A percentile compares a stretch with the other conserved stretches of the same genome.
These are phyloP conservation scores for Ostrea edulis DNA, from an alignment of 1,140 invertebrate species.

Conservation along the genomic window DNA sequence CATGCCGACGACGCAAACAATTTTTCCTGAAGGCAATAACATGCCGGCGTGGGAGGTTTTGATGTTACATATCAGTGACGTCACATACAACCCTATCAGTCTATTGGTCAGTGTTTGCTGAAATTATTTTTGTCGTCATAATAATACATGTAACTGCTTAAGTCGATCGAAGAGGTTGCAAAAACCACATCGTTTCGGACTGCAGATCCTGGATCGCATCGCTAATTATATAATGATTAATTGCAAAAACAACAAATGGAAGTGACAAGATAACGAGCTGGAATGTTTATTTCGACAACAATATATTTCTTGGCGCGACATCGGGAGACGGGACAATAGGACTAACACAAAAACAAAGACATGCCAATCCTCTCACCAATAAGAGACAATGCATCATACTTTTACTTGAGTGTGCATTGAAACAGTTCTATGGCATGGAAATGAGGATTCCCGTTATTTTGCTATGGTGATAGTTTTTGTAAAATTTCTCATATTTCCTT, in stretches of 20 bases:
- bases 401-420: slow-evolving; percentile 2
- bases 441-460: neutral
- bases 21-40: neutral
- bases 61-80: slow-evolving; percentile 6
- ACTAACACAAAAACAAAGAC: slow-evolving; percentile 14
- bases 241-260: slow-evolving; percentile 24
- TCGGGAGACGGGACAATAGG: neutral
- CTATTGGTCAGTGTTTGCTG: neutral
- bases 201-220: neutral
- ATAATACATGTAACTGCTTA: neutral
- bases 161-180: neutral
- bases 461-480: neutral
- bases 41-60: neutral
- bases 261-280: slow-evolving; percentile 15
- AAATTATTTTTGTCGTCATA: neutral
- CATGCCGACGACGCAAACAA: neutral
- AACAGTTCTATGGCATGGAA: neutral
- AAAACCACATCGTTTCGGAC: neutral
- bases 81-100: neutral
- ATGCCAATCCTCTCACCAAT: slow-evolving; percentile 11
- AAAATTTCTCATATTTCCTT: slow-evolving; percentile 1
- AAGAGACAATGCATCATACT: neutral
- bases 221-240: slow-evolving; percentile 34
- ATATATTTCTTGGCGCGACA: slow-evolving; percentile 36
- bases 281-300: slow-evolving; percentile 32